Evolutionary conservation across 2,797 vertebrate species (phyloP), one percentile per base, ranked within the genome.

Genomic region (Sciaenops ocellatus): DNA sequence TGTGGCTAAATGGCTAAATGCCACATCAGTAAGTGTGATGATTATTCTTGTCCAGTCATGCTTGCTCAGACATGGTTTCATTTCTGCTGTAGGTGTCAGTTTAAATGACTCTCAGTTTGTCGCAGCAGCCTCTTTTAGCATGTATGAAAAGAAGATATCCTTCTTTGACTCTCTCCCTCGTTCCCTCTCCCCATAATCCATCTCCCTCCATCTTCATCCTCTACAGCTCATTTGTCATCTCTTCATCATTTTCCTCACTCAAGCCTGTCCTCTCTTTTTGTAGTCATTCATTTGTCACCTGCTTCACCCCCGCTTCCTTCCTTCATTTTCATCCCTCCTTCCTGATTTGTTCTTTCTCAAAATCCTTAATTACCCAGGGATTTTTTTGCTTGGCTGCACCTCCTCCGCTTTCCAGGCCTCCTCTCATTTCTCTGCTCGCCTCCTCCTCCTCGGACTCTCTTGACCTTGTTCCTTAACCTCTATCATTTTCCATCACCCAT

Each of bases 31-130:
- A 75, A 83, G 69, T 73, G 72, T 69, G 64, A 87, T 89, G 84
- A 90, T 90, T 90, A 83, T 90, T 85, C 87, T 79, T 57, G 80
- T 84, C 82, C 84, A 76, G 82, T 85, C 86, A 81, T 57, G 83
- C 85, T 62, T 85, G 78, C 67, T 82, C 66, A 30, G 72, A 87
- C 83, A 75, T 63, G 74, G 78, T 75, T 86, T 90, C 78, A 79
- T 90, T 85, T 82, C 81, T 87, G 83, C 82, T 89, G 77, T 79
- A 83, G 67, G 74, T 83, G 90, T 88, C 91, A 79, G 34, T 83
- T 83, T 87, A 57, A 87, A 86, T 92, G 78, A 89, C 34, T 76
- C 82, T 90, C 89, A 85, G 10, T 76, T 70, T 66, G 68, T 80
- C 30, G 3, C 78, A 69, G 76, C 50, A 67, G 72, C 76, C 74